These are phyloP conservation scores for Atopsyche davidsoni DNA, from an alignment of 1,140 invertebrate species.

Conservation along the genomic window DNA sequence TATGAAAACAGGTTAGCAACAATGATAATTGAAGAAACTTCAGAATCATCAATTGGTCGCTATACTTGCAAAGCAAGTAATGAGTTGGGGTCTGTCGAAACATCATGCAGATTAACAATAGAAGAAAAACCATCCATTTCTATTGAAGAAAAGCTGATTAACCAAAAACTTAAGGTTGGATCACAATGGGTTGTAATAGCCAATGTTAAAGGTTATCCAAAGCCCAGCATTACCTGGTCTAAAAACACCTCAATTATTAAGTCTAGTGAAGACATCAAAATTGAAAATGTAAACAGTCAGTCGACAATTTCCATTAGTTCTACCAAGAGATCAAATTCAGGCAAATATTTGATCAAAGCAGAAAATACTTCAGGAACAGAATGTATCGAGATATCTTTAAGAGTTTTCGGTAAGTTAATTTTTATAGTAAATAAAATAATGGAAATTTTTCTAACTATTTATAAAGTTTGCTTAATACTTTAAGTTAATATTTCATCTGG, in stretches of 20 bases:
- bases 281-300: constrained; percentile 52
- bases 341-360: constrained; percentile 60
- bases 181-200: constrained; percentile 57
- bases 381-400: constrained; percentile 63
- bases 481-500: too few species aligned
- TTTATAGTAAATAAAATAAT: too few species aligned
- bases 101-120: constrained; percentile 57
- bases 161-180: constrained; percentile 55
- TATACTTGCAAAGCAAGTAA: constrained; percentile 72
- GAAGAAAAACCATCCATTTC: constrained; percentile 61
- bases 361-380: constrained; percentile 64
- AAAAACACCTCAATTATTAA: constrained; percentile 54
- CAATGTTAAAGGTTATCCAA: constrained; percentile 59
- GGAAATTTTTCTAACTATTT: too few species aligned
- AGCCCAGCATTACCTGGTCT: constrained; percentile 59
- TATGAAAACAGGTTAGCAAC: constrained; percentile 72
- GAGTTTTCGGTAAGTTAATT: constrained; percentile 67
- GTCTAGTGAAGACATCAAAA: constrained; percentile 45
- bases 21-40: constrained; percentile 60
- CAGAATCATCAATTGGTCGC: constrained; percentile 55
- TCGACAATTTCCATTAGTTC: constrained; percentile 59
- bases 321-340: constrained; percentile 55
- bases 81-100: constrained; percentile 63
- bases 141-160: constrained; percentile 54
- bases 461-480: too few species aligned